These are phyloP conservation scores for Parambassis ranga DNA, from an alignment of 2,797 vertebrate species.

Conservation along the genomic window DNA sequence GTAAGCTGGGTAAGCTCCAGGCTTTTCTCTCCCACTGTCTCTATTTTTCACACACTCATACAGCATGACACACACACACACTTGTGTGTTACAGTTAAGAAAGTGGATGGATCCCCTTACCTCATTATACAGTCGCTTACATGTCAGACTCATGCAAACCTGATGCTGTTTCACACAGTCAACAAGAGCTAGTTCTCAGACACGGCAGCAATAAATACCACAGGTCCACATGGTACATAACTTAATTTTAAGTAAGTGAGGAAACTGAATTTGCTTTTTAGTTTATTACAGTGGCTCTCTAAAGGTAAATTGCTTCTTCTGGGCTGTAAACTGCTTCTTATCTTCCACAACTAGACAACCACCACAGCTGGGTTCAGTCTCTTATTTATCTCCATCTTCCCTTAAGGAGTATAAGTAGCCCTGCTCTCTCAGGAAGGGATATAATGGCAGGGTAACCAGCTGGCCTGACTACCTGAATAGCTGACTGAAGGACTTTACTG, in stretches of 20 bases:
- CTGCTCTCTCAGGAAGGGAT: slow-evolving; percentile 17
- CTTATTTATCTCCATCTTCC: slow-evolving; percentile 34
- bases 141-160: slow-evolving; percentile 39
- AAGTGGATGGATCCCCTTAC: slow-evolving; percentile 43
- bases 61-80: slow-evolving; percentile 16
- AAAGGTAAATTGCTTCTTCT: slow-evolving; percentile 12
- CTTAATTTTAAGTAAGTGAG: slow-evolving; percentile 7
- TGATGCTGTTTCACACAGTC: slow-evolving; percentile 21
- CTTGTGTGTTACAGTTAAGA: slow-evolving; percentile 43
- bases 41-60: slow-evolving; percentile 45
- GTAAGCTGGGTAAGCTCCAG: slow-evolving; percentile 51
- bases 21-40: slow-evolving; percentile 44
- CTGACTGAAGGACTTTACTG: slow-evolving; percentile 43
- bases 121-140: slow-evolving; percentile 45
- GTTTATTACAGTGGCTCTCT: slow-evolving; percentile 9
- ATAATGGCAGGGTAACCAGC: slow-evolving; percentile 46
- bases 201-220: neutral
- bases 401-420: slow-evolving; percentile 50
- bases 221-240: slow-evolving; percentile 11
- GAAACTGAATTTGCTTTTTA: neutral
- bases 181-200: slow-evolving; percentile 19
- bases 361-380: slow-evolving; percentile 27
- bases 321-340: slow-evolving; percentile 7
- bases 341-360: slow-evolving; percentile 4
- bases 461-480: slow-evolving; percentile 44